Evolutionary conservation across 2,113 vertebrate genomes (phyloP), one percentile per base, ranked within the genome.

Genomic region (Progne subis): DNA sequence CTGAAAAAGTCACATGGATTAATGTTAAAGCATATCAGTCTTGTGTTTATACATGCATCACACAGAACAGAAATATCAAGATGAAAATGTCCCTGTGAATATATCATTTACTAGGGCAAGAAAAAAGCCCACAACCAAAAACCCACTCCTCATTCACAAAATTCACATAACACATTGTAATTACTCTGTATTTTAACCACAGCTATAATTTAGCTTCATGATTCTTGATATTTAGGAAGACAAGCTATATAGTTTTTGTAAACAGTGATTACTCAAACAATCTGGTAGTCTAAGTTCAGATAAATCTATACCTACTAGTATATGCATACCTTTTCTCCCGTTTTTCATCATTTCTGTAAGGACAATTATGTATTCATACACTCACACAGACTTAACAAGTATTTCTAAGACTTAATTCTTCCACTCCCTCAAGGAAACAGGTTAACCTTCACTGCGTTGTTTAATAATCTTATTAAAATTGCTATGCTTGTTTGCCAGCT

Each of bases 131-230:
- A 44, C 32, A 70, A 70, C 24, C 77, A 57, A 94, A 74, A 55
- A 3, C 4, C 20, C 31, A 50, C 44, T 55, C 23, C 56, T 69
- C 50, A 81, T 68, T 86, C 71, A 83, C 31, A 63, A 83, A 94
- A 83, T 21, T 79, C 90, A 68, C 15, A 10, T 15, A 87, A 32
- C 25, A 37, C 53, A 12, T 28, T 47, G 55, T 37, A 90, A 92
- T 88, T 92, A 80, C 29, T 72, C 69, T 28, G 49, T 70, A 37
- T 65, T 88, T 92, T 88, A 94, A 83, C 50, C 64, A 91, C 72
- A 92, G 55, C 65, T 89, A 60, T 65, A 82, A 92, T 84, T 89
- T 56, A 89, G 83, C n/a, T 41, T 71, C 44, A 17, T 32, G n/a
- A 64, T 68, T 92, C 44, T 64, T 32, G 8, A 65, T 47, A 86